A percentile compares a stretch with the other conserved stretches of the same genome.
Evolutionary conservation across 2,888 invertebrate species (phyloP).

Genomic region (Spicauda simplicius): DNA sequence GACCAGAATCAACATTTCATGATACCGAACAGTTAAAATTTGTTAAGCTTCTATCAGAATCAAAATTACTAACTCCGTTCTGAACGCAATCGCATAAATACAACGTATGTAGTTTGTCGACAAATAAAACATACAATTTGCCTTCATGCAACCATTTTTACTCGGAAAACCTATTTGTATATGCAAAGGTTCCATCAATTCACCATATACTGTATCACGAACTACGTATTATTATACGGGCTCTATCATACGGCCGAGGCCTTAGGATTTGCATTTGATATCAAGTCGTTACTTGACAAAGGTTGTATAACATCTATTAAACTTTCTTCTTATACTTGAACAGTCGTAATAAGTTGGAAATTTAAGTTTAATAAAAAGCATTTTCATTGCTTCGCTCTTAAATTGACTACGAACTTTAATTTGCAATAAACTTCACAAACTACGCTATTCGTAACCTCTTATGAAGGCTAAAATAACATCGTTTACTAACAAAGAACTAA

Average conservation of each 20-base stretch:
- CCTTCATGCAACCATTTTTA: background rate
- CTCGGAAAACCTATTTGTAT: conserved; percentile 5
- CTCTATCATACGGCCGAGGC: conserved; percentile 19
- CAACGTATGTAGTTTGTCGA: background rate
- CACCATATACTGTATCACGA: conserved; percentile 3
- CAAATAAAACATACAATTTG: background rate
- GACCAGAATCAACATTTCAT: background rate
- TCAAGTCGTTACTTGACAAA: background rate
- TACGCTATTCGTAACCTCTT: no score
- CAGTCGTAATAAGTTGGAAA: no score
- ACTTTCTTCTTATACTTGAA: background rate
- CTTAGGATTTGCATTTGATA: conserved; percentile 27
- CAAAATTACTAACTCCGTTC: background rate
- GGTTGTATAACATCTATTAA: background rate
- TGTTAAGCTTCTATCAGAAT: background rate
- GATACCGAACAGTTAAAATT: background rate
- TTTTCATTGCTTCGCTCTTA: no score
- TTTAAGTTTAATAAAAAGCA: no score
- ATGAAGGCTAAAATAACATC: no score
- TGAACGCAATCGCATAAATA: background rate
- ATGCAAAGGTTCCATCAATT: conserved; percentile 23
- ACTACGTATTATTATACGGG: conserved; percentile 24
- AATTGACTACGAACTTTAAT: no score
- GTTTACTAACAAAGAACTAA: no score
- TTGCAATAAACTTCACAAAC: background rate